Percentiles rank a stretch among this genome's conserved stretches.
phyloP scores from a whole-genome alignment of 2,797 vertebrate species.

The Gymnoscopelus braueri region DNA sequence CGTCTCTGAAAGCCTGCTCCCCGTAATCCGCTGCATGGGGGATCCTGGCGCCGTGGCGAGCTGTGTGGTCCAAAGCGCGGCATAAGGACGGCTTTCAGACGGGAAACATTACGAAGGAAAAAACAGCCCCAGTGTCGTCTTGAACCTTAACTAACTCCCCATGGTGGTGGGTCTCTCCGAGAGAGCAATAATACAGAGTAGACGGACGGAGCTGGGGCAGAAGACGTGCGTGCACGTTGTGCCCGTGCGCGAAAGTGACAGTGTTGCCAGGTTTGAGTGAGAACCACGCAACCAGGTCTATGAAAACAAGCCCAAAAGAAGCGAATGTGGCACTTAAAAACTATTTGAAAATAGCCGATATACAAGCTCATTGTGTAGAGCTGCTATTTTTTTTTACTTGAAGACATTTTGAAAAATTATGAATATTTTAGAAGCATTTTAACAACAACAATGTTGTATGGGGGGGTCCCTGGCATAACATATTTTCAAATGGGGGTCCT shows the following conservation, averaged over 20 bases:
- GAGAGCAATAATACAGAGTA: constrained; percentile 70
- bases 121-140: constrained; percentile 66
- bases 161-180: constrained; percentile 70
- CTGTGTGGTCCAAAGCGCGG: constrained; percentile 65
- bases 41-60: constrained; percentile 66
- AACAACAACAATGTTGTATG: too few relatives aligned
- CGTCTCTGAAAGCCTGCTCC: constrained; percentile 77
- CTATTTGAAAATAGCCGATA: too few relatives aligned
- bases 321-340: too few relatives aligned
- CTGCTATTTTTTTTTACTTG: too few relatives aligned
- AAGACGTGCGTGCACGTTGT: constrained; percentile 65
- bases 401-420: too few relatives aligned
- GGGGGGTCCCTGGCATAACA: too few relatives aligned
- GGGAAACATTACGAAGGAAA: constrained; percentile 60
- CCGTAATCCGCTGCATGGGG: constrained; percentile 79
- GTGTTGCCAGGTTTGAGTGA: too few relatives aligned
- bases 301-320: too few relatives aligned
- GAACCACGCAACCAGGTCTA: too few relatives aligned
- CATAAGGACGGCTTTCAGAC: constrained; percentile 69
- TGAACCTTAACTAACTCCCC: constrained; percentile 72
- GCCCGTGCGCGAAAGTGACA: constrained; percentile 11
- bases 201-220: constrained; percentile 24
- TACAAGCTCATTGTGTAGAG: too few relatives aligned
- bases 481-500: too few relatives aligned
- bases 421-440: too few relatives aligned